phyloP scores from a whole-genome alignment of 2,113 vertebrate genomes.

The Caloenas nicobarica region DNA sequence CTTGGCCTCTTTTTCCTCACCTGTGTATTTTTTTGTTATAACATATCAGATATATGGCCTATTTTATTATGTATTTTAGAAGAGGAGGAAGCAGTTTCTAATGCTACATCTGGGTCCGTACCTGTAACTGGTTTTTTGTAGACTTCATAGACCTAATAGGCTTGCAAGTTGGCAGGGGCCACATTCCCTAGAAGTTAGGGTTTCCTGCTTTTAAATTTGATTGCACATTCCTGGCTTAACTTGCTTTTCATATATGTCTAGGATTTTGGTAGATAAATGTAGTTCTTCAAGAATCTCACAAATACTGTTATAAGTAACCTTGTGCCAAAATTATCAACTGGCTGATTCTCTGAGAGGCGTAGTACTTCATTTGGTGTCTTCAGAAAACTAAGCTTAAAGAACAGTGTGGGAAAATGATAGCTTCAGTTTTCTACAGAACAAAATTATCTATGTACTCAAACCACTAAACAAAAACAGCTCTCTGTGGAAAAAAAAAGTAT shows the following conservation, averaged over 20 bases:
- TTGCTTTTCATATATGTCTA: neutral
- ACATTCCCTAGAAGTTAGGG: neutral
- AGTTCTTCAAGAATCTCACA: neutral
- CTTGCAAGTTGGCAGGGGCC: neutral
- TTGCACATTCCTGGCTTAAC: neutral
- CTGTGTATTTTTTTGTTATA: neutral
- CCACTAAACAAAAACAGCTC: slow-evolving; percentile 66
- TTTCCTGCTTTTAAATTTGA: neutral
- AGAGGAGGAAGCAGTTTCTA: neutral
- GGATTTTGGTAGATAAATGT: neutral
- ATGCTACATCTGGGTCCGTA: neutral
- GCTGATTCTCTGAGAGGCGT: slow-evolving; percentile 20
- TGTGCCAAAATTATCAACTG: slow-evolving; percentile 62
- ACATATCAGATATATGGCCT: neutral
- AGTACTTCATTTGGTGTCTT: slow-evolving; percentile 24
- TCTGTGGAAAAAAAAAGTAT: neutral
- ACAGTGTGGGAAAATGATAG: slow-evolving; percentile 22
- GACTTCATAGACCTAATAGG: neutral
- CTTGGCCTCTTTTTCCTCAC: neutral
- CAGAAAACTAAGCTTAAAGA: neutral
- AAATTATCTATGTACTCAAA: slow-evolving; percentile 62
- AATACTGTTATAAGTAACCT: slow-evolving; percentile 19
- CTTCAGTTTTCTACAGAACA: slow-evolving; percentile 16
- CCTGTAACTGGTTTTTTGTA: neutral
- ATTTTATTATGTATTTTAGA: neutral